Evolutionary conservation across 2,888 invertebrate species (phyloP).

Genomic region (Timema podura): DNA sequence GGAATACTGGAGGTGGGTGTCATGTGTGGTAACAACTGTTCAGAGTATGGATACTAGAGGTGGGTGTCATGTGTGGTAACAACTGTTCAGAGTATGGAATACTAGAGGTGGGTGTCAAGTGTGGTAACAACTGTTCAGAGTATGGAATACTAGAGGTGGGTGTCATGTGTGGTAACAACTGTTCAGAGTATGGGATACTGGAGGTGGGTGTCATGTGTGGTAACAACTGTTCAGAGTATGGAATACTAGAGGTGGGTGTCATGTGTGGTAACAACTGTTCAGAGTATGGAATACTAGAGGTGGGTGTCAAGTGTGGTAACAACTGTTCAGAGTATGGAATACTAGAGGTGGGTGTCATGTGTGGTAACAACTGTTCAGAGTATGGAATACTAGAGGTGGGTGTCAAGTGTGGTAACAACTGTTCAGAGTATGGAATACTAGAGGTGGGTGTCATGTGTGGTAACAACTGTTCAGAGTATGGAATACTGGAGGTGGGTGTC

Average conservation of each 20-base stretch:
- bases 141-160: slow-evolving; percentile 49
- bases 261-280: too few relatives aligned
- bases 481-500: slow-evolving; percentile 44
- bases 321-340: slow-evolving; percentile 50
- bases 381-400: slow-evolving; percentile 49
- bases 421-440: slow-evolving; percentile 51
- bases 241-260: slow-evolving; percentile 44
- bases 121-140: slow-evolving; percentile 37
- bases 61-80: too few relatives aligned
- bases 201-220: slow-evolving; percentile 35
- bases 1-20: slow-evolving; percentile 45
- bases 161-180: too few relatives aligned
- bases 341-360: slow-evolving; percentile 40
- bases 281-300: slow-evolving; percentile 51
- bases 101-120: slow-evolving; percentile 40
- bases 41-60: slow-evolving; percentile 52
- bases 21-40: too few relatives aligned
- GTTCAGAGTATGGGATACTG: slow-evolving; percentile 51
- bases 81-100: slow-evolving; percentile 50
- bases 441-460: slow-evolving; percentile 35
- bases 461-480: slow-evolving; percentile 45
- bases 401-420: too few relatives aligned
- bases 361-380: slow-evolving; percentile 37
- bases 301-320: too few relatives aligned
- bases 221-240: slow-evolving; percentile 45